Base-by-base conservation (phyloP, 2,113 vertebrate species). In the Lonchura striata region DNA sequence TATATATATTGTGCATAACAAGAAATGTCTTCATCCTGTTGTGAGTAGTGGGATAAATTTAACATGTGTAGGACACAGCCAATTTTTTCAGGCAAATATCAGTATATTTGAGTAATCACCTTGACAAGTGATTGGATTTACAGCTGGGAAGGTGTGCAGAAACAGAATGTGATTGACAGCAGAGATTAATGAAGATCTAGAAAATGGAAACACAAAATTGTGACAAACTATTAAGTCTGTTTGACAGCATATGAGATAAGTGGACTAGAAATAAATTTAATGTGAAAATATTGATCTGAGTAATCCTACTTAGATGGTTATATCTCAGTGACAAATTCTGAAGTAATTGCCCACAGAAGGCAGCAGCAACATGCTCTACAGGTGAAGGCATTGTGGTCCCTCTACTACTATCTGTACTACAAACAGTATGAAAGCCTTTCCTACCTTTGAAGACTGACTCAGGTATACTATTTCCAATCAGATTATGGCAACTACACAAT, bases 231-330 rank as follows among this genome's bases (percentile, higher is more conserved):
- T 61, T 46, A 70, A 56, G 27, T 28, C 72, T 52, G 37, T n/a
- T 25, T 84, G 85, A 92, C 8, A 77, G 57, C 65, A 61, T 37
- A 75, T 30, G 42, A 86, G 31, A 18, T 57, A 95, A 94, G 49
- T 59, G 71, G 87, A 70, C 44, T 87, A 91, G 85, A 96, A 89
- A 81, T 37, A 89, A 89, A 63, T 27, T 82, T 70, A 76, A 95
- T 71, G 46, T 92, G 63, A 74, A 92, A 79, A 75, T 91, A 95
- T 47, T 79, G 47, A 86, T 86, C 47, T 76, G 24, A 15, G 53
- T 76, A 84, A 60, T 76, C 59, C 61, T 44, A 35, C 20, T 81
- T 77, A 37, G 27, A 53, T 0, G 1, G 64, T 42, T 82, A 49
- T 30, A 92, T 37, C 37, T 30, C 33, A 81, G 52, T 59, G 66